These are phyloP conservation scores for Petromus typicus DNA, from an alignment of 2,113 vertebrate genomes.

Conservation along the genomic window DNA sequence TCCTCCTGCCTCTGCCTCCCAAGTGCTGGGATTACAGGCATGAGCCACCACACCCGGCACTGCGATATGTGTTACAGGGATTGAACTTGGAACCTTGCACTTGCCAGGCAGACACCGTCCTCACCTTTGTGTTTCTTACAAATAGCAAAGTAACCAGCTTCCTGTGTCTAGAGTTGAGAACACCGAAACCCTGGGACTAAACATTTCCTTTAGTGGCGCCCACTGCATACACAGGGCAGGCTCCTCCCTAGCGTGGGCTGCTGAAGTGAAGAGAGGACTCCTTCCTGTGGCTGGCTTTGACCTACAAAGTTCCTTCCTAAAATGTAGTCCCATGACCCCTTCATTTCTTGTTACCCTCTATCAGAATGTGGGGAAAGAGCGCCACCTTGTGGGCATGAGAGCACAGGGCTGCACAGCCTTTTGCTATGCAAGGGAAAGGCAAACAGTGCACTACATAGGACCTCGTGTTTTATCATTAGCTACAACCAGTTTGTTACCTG, in stretches of 20 bases:
- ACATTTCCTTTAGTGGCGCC: not conserved
- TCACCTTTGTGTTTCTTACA: not conserved
- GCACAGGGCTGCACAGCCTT: not conserved
- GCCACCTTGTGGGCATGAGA: slow-evolving; percentile 81
- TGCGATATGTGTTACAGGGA: too few species aligned
- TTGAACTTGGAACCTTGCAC: too few species aligned
- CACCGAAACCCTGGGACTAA: not conserved
- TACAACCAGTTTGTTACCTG: not conserved
- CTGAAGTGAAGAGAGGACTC: not conserved
- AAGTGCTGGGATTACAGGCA: too few species aligned
- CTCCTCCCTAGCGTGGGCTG: not conserved
- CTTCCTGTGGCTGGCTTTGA: not conserved
- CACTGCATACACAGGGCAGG: not conserved
- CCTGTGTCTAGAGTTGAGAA: not conserved
- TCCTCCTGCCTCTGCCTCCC: too few species aligned
- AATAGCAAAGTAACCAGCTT: not conserved
- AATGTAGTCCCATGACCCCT: not conserved
- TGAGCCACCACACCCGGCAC: too few species aligned
- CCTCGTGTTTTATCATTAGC: not conserved
- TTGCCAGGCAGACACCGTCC: too few species aligned
- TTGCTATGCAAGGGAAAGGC: accelerated
- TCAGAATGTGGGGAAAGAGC: not conserved
- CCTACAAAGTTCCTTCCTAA: not conserved
- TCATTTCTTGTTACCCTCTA: not conserved
- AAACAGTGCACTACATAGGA: not conserved